Base-by-base conservation (phyloP, 30 jellyfish, hydroid and myxozoan species). In the Aurelia aurita region DNA sequence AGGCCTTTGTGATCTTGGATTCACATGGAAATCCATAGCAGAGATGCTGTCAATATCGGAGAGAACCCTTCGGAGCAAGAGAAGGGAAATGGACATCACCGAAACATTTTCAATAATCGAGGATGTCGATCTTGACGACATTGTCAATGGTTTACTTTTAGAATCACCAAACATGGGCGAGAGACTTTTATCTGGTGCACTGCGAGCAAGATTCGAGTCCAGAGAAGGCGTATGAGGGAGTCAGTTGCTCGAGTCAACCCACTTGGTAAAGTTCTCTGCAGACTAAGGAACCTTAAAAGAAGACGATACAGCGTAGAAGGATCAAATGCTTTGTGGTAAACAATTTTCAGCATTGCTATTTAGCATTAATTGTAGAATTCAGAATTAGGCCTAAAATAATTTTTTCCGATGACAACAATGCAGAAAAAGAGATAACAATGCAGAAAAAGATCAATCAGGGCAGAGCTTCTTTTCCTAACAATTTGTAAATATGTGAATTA, bases 151-250 rank as follows among this genome's bases (percentile, higher is more conserved):
- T 4, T 26, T 74, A 60, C 39, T 74, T 29, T 26, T 46, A 31
- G 58, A 46, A 49, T 46, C 86, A 20, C 86, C 86, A 47, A 74
- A 74, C 58, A 74, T 74, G 68, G 66, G 66, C 6, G 89, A 78
- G 45, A 59, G 82, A 54, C 71, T 78, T 21, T 27, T 78, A 20
- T 9, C 72, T 21, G 84, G 90, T 60, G 90, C 90, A 63, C 69
- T 80, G 47, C 34, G 84, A 22, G 71, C 84, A 20, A 63, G 64
- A 26, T 80, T 61, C 58, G 64, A 43, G 45, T 63, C 43, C 90
- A 80, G 35, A 68, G 90, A 28, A 57, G 90, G 79, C 43, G 90
- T 27, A 32, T 80, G 44, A 28, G 72, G 58, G 84, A 80, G 77
- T 80, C 90, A 66, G 63, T 80, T 29, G 1, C 62, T 3, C 53